Evolutionary conservation across 2,888 invertebrate species (phyloP), one percentile per base, ranked within the genome.

Genomic region (Amaurobius ferox): DNA sequence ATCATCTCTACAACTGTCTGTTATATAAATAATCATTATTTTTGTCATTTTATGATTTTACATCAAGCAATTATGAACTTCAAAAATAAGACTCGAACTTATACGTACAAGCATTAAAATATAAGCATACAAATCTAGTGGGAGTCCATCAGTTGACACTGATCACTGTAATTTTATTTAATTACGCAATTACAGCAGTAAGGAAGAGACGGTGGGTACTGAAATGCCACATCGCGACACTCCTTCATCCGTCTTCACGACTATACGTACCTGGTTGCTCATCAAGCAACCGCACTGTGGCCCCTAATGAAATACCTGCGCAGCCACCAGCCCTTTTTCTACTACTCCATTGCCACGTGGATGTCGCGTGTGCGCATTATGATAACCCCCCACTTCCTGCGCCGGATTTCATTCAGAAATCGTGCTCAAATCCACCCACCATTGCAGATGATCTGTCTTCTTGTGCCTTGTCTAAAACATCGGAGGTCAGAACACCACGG

Each of bases 311-410:
- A 55, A 55, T 19, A 55, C 23, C 55, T 35, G 35, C 5, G 5
- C 35, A 35, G 35, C 35, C 35, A 55, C 19, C 16, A 23, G 11
- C 2, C 23, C 5, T 55, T 55, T 55, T 44, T 44, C 44, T 55
- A 23, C 55, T 55, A 66, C 66, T 32, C 32, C 32, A 32, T 28
- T 67, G 81, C 76, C 83, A 83, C 83, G 83, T 83, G 83, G 77
- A 62, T 55, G 83, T 71, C 83, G 77, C 72, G 61, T 71, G 83
- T 76, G 81, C 61, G 55, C 76, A 67, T 66, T 83, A 71, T 77
- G 83, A 83, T 83, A 77, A 77, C 81, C 48, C 64, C n/a, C 64
- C 70, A 66, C 77, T 77, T 83, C 83, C 83, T 81, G 81, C 44
- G 74, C 19, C 19, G 48, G 76, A 44, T 83, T n/a, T 77, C 83